phyloP scores from a whole-genome alignment of 2,888 invertebrate genomes.

The Dendrolimus pini region DNA sequence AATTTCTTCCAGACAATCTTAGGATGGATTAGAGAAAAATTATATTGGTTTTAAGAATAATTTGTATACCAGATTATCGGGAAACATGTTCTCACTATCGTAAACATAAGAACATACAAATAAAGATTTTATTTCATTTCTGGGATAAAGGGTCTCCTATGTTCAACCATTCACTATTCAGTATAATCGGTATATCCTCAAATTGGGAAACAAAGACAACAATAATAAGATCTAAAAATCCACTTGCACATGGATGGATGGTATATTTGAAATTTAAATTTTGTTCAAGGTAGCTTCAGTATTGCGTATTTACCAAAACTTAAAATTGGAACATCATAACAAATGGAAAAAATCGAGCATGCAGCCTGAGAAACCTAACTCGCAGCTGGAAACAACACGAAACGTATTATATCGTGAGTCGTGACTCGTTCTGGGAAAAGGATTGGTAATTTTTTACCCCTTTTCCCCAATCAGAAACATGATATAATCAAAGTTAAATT shows the following conservation, averaged over 20 bases:
- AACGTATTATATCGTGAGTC: slow-evolving; percentile 40
- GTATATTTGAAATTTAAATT: not conserved
- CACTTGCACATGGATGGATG: not conserved
- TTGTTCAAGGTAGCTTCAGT: not conserved
- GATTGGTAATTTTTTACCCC: slow-evolving; percentile 21
- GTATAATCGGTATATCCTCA: no score
- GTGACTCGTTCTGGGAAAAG: slow-evolving; percentile 30
- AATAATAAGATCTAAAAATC: no score
- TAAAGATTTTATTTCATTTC: no score
- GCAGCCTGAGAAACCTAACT: slow-evolving; percentile 18
- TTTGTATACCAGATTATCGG: no score
- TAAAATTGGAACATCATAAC: slow-evolving; percentile 2
- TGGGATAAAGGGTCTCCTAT: no score
- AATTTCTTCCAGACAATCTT: no score
- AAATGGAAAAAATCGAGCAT: slow-evolving; percentile 14
- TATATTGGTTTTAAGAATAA: no score
- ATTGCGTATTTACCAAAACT: not conserved
- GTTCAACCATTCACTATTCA: no score
- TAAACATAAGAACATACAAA: no score
- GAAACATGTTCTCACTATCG: no score
- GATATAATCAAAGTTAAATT: not conserved
- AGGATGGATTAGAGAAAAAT: no score
- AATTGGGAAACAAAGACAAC: no score
- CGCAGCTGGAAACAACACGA: slow-evolving; percentile 42
- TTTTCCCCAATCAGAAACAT: slow-evolving; percentile 6